A percentile compares a stretch with the other conserved stretches of the same genome.
These are phyloP conservation scores for Hucho hucho DNA, from an alignment of 2,113 vertebrate genomes.

Conservation along the genomic window DNA sequence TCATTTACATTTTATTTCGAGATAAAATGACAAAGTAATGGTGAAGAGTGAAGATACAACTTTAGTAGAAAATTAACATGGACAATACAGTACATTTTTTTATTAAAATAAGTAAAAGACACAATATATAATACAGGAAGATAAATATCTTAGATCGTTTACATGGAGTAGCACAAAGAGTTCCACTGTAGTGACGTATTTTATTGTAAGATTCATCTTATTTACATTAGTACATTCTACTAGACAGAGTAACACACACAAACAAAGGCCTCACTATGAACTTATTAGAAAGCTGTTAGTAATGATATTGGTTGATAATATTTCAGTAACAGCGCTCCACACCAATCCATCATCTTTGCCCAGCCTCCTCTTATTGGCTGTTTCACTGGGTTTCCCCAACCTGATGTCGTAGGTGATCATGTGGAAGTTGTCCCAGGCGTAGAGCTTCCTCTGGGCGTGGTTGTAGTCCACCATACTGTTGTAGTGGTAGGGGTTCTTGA, in stretches of 20 bases:
- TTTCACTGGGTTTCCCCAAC: slow-evolving; percentile 56
- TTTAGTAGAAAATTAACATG: too few relatives aligned
- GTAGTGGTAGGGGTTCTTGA: slow-evolving; percentile 85
- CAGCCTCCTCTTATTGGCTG: slow-evolving; percentile 33
- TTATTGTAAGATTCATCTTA: slow-evolving; percentile 17
- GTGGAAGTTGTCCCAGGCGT: slow-evolving; percentile 91
- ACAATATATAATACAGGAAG: too few relatives aligned
- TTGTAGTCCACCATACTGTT: slow-evolving; percentile 95
- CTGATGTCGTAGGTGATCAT: slow-evolving; percentile 87
- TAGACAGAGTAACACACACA: not conserved
- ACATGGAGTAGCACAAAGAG: not conserved
- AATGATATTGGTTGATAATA: not conserved
- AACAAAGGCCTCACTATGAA: not conserved
- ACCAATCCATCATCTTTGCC: not conserved
- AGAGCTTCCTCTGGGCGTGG: slow-evolving; percentile 82
- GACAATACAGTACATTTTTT: slow-evolving; percentile 23
- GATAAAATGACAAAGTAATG: slow-evolving; percentile 29
- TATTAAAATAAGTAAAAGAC: not conserved
- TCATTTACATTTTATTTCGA: too few relatives aligned
- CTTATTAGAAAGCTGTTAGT: not conserved
- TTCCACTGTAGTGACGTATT: slow-evolving; percentile 21
- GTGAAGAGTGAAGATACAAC: too few relatives aligned
- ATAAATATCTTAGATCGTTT: not conserved
- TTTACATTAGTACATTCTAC: slow-evolving; percentile 34
- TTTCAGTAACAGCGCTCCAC: not conserved